Percentiles rank a stretch among this genome's conserved stretches.
phyloP scores from a whole-genome alignment of 2,113 vertebrate species.

The Phalacrocorax brasilianus region DNA sequence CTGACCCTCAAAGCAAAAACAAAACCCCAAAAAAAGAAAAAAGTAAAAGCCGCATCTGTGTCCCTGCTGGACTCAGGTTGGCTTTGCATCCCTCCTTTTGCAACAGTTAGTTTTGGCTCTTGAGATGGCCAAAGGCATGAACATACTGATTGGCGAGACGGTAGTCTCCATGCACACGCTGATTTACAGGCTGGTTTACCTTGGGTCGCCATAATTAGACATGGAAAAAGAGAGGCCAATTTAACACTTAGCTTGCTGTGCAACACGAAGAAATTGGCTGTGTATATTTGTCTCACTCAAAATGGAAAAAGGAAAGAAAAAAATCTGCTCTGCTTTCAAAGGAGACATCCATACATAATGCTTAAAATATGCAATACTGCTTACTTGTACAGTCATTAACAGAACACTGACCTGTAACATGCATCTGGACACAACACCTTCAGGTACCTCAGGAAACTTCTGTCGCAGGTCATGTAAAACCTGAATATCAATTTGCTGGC shows the following conservation, averaged over 20 bases:
- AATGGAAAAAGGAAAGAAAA: neutral
- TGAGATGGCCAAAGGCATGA: neutral
- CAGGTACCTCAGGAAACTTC: slow-evolving; percentile 98
- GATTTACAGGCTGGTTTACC: neutral
- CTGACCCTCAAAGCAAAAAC: neutral
- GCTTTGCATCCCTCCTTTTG: slow-evolving; percentile 5
- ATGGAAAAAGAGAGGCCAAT: neutral
- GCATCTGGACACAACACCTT: slow-evolving; percentile 98
- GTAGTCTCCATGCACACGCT: neutral
- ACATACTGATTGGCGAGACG: neutral
- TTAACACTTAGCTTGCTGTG: neutral
- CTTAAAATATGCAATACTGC: neutral
- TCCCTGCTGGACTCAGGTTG: neutral
- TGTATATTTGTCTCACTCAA: neutral
- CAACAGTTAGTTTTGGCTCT: neutral
- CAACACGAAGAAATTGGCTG: neutral
- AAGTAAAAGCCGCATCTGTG: neutral
- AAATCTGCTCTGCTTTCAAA: neutral
- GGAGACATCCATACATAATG: neutral
- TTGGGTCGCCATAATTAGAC: neutral
- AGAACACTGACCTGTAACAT: slow-evolving; percentile 90
- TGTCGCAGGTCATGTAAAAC: slow-evolving; percentile 99
- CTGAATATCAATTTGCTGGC: slow-evolving; percentile 98
- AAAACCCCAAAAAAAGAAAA: too few species aligned
- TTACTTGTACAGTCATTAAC: slow-evolving; percentile 2